Evolutionary conservation across 2,888 invertebrate genomes (phyloP).

Genomic region (Nineta flava): DNA sequence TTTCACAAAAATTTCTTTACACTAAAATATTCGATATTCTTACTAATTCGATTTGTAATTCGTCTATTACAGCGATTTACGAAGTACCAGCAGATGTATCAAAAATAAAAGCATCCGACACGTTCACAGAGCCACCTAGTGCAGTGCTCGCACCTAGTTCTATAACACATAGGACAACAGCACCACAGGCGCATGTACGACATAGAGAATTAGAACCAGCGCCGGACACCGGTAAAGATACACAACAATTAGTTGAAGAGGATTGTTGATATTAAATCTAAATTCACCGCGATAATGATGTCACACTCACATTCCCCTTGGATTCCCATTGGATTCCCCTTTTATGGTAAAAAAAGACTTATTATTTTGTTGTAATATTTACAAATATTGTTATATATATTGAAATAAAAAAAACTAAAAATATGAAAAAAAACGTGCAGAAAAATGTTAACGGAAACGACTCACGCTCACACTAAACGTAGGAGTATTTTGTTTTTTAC

Average conservation of each 20-base stretch:
- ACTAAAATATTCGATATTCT: too few species aligned
- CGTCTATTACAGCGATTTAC: conserved; percentile 53
- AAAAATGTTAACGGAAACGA: neutral
- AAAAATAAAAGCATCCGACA: conserved; percentile 43
- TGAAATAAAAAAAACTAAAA: neutral
- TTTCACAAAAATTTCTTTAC: neutral
- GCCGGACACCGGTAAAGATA: conserved; percentile 78
- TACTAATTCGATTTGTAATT: too few species aligned
- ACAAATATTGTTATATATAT: neutral
- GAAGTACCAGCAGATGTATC: conserved; percentile 62
- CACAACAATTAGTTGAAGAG: conserved; percentile 78
- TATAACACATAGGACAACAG: conserved; percentile 57
- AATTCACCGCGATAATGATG: neutral
- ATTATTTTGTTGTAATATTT: neutral
- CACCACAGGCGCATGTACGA: conserved; percentile 51
- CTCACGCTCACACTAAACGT: too few species aligned
- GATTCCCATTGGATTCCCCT: neutral
- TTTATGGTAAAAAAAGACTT: neutral
- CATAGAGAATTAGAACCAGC: conserved; percentile 71
- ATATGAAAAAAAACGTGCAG: neutral
- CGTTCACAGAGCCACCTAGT: conserved; percentile 43
- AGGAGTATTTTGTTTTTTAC: too few species aligned
- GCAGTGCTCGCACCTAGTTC: conserved; percentile 71
- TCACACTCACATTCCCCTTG: neutral
- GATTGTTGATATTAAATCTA: conserved; percentile 42